Evolutionary conservation across 92 coral and sea anemone genomes (phyloP), one percentile per base, ranked within the genome.

Genomic region (Paramuricea clavata): DNA sequence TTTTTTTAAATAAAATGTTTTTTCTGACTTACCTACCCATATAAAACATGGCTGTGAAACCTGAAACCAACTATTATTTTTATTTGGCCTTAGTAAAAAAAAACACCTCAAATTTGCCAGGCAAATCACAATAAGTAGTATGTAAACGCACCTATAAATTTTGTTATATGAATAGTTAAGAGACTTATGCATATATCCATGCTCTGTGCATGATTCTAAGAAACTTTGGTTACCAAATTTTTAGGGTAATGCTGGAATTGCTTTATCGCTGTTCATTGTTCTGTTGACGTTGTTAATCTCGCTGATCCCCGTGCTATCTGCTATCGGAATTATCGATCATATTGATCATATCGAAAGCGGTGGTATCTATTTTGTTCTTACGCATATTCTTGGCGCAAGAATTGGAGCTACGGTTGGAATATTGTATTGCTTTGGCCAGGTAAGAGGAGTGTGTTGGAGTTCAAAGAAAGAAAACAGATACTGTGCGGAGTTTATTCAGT

Each of bases 161-260:
- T 47, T 47, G 42, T 8, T 47, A 6, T 47, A 47, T 47, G 10
- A 10, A 47, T 2, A 15, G 19, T 47, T 15, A 47, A 47, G 15
- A 10, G n/a, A n/a, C n/a, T n/a, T n/a, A n/a, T n/a, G n/a, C n/a
- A n/a, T n/a, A n/a, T n/a, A n/a, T n/a, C n/a, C n/a, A n/a, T n/a
- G n/a, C n/a, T n/a, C n/a, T 15, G 54, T 47, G 7, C 13, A 47
- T 47, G 54, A 47, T 47, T 47, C 13, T 15, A 47, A 47, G n/a
- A n/a, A n/a, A 36, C 8, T 36, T 36, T 2, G 8, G 42, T 36
- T 36, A 8, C 3, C 42, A 8, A 36, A 47, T 4, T 22, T 49
- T 75, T 83, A 96, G 99, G 99, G 99, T 79, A 94, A 96, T 92
- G 99, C 99, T 43, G 99, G 99, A 47, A 94, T 96, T 72, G 98